Conservation (phyloP, 37 sponge, comb jelly and placozoan species). For the Ephydatia muelleri region DNA sequence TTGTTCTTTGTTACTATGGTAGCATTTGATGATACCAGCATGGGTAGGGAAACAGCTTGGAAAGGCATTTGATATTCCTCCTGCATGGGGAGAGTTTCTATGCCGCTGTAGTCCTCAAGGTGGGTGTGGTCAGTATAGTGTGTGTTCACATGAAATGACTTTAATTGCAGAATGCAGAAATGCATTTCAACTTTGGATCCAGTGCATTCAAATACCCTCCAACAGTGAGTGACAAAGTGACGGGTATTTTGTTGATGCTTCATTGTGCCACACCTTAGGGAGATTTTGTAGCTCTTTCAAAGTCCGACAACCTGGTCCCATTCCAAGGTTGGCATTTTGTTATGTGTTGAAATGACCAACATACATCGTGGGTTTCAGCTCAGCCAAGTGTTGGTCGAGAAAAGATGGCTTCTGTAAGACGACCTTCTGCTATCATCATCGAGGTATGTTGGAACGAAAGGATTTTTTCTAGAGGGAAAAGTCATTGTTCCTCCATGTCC, state of each 20-base stretch:
- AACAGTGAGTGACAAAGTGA: too few relatives aligned
- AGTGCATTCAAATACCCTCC: conserved; percentile 68
- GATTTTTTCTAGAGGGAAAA: too few relatives aligned
- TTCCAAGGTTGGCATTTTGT: neutral
- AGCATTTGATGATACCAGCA: neutral
- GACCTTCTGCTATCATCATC: conserved; percentile 77
- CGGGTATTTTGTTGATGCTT: too few relatives aligned
- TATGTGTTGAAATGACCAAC: neutral
- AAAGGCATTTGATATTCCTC: conserved; percentile 86
- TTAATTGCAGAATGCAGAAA: conserved; percentile 82
- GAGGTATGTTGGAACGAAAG: conserved; percentile 38
- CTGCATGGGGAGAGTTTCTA: conserved; percentile 76
- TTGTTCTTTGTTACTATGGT: neutral
- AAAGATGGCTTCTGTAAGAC: too few relatives aligned
- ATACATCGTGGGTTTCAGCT: too few relatives aligned
- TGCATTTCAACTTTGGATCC: conserved; percentile 93
- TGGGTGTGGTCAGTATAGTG: conserved; percentile 12
- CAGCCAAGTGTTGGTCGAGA: too few relatives aligned
- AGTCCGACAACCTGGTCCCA: conserved; percentile 39
- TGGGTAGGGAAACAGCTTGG: conserved; percentile 60
- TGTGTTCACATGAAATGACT: conserved; percentile 5
- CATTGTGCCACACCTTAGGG: conserved; percentile 3
- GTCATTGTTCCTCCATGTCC: too few relatives aligned
- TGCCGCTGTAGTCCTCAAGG: conserved; percentile 91
- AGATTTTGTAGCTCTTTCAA: conserved; percentile 45